Base-by-base conservation (phyloP, 2,113 vertebrate species). In the Gopherus evgoodei region DNA sequence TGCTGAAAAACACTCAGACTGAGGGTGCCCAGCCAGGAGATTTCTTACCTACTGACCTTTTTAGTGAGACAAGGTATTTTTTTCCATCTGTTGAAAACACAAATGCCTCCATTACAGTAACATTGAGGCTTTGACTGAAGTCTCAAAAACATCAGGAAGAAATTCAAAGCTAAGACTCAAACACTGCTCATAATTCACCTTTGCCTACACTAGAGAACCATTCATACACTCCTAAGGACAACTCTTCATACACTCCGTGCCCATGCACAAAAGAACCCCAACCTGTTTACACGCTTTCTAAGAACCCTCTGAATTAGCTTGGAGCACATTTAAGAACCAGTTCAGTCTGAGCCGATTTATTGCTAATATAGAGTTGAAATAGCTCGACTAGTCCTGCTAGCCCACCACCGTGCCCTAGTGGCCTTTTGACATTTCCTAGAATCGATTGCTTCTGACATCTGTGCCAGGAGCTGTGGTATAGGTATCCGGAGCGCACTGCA, bases 161-260 rank as follows among this genome's bases (percentile, higher is more conserved):
- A 92, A 49, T 69, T 90, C 54, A 95, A 54, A 87, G 7, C 79
- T 79, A 25, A 81, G 42, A 47, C 90, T 47, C 87, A 83, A 88
- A 78, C 72, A 25, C 35, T 3, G 25, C 4, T 16, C 4, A 1
- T 81, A 65, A 80, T 80, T 89, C 7, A 5, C 91, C 93, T 93
- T 13, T 38, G 65, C 72, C 75, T 24, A 75, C 72, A 12, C 88
- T 57, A 35, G 44, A 4, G 12, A 24, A 52, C 84, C 35, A 52
- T 69, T 27, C 12, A n/a, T 50, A 50, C 17, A 29, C 22, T 49
- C 49, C 35, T 24, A 52, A 5, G 25, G 24, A 47, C 25, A 62
- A 38, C 2, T 52, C 31, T 31, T 8, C 22, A 35, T 11, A 24
- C 88, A 29, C 3, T 21, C n/a, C 50, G 72, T 90, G 27, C 5